These are phyloP conservation scores for Setipinna tenuifilis DNA, from an alignment of 2,797 vertebrate species.

Conservation along the genomic window DNA sequence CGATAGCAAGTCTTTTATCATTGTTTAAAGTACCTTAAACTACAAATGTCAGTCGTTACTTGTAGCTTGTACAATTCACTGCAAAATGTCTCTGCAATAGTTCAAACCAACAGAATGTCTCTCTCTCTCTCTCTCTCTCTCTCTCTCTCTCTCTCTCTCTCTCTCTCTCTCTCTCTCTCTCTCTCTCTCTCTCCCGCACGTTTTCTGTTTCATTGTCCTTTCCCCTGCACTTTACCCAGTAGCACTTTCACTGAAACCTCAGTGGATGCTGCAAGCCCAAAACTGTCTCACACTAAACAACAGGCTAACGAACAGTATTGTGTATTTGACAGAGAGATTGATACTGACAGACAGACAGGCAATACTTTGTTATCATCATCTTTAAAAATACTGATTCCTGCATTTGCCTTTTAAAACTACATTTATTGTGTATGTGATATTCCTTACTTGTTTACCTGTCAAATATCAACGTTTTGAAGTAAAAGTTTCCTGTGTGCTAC, in stretches of 20 bases:
- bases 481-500: too few species aligned
- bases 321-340: background rate
- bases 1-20: background rate
- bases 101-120: too few species aligned
- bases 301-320: background rate
- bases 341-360: background rate
- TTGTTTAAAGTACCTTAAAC: background rate
- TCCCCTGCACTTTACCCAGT: slow-evolving; percentile 31
- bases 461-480: too few species aligned
- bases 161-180: background rate
- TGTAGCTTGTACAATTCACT: background rate
- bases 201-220: slow-evolving; percentile 57
- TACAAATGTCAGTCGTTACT: background rate
- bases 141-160: too few species aligned
- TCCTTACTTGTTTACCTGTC: too few species aligned
- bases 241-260: background rate
- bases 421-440: background rate
- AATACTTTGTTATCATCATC: background rate
- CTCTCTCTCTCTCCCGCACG: too few species aligned
- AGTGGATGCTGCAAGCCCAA: background rate
- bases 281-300: background rate
- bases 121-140: too few species aligned
- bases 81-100: background rate
- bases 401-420: background rate
- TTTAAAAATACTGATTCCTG: background rate